Percentiles rank a stretch among this genome's conserved stretches.
Evolutionary conservation across 2,888 invertebrate genomes (phyloP).

Genomic region (Dasypolia templi): DNA sequence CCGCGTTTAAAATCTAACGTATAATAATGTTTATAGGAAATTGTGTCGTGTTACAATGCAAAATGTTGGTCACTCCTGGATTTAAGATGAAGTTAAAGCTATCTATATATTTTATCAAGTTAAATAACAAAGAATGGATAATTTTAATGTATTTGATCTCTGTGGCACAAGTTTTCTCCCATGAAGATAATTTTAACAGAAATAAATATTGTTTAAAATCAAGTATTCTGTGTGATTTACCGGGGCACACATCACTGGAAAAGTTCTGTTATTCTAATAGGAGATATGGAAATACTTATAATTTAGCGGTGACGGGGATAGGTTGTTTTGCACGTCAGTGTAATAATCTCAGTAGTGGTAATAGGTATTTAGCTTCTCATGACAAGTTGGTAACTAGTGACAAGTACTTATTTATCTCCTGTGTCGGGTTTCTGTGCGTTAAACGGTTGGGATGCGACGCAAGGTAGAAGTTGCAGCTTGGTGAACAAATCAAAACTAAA

Average conservation of each 20-base stretch:
- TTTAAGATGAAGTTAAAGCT: neutral
- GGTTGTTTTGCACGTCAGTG: constrained; percentile 40
- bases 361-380: constrained; percentile 63
- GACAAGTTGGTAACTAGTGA: constrained; percentile 66
- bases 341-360: constrained; percentile 38
- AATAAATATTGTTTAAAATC: neutral
- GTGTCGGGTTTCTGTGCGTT: constrained; percentile 20
- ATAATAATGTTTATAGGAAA: constrained; percentile 31
- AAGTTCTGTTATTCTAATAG: neutral
- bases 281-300: neutral
- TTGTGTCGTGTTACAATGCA: constrained; percentile 43
- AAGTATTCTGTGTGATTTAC: neutral
- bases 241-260: neutral
- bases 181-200: neutral
- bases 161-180: neutral
- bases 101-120: neutral
- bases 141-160: neutral
- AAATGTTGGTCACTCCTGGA: neutral
- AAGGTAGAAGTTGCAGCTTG: constrained; percentile 22
- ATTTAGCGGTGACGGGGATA: neutral
- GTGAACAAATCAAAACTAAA: neutral
- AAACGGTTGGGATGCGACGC: constrained; percentile 1
- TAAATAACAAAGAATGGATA: neutral
- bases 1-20: constrained; percentile 20
- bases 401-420: constrained; percentile 68